Evolutionary conservation across 2,888 invertebrate species (phyloP).

Genomic region (Caenorhabditis plicata): DNA sequence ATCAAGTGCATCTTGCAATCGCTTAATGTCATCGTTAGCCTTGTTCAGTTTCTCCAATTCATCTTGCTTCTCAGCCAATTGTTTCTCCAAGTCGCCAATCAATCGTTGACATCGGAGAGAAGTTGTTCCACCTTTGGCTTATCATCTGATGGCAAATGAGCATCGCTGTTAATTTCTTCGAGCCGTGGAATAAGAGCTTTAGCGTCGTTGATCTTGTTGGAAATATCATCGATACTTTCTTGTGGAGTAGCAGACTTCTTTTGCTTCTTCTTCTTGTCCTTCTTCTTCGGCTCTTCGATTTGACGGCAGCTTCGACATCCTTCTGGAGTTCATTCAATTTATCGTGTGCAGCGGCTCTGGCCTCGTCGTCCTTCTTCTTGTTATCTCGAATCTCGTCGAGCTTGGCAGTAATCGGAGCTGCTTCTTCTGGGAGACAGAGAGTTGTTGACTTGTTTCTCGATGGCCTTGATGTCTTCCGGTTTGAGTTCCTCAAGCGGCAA

Average conservation of each 20-base stretch:
- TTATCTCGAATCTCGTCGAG: conserved; percentile 17
- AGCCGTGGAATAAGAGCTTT: background rate
- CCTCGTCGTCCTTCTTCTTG: conserved; percentile 24
- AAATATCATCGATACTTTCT: conserved; percentile 1
- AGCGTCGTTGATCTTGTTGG: conserved; percentile 1
- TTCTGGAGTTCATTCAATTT: conserved; percentile 34
- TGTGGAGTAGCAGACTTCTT: no score
- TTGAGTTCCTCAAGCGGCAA: conserved; percentile 16
- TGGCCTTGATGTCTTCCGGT: conserved; percentile 22
- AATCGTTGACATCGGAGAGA: conserved; percentile 24
- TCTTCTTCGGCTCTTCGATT: conserved; percentile 16
- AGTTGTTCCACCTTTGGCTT: conserved; percentile 4
- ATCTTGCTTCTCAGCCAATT: conserved; percentile 31
- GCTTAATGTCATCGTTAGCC: conserved; percentile 4
- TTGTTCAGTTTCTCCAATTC: conserved; percentile 12
- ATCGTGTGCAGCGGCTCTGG: conserved; percentile 17
- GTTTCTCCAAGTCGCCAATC: conserved; percentile 37
- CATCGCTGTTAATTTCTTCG: conserved; percentile 2
- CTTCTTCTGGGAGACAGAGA: conserved; percentile 22
- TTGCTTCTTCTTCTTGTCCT: conserved; percentile 16
- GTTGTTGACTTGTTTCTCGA: conserved; percentile 23
- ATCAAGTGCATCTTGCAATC: conserved; percentile 14
- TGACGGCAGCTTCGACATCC: conserved; percentile 7
- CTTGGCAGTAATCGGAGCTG: conserved; percentile 16
- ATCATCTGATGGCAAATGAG: background rate